phyloP scores from a whole-genome alignment of 2,797 vertebrate genomes.

The Phalloptychus januarius region DNA sequence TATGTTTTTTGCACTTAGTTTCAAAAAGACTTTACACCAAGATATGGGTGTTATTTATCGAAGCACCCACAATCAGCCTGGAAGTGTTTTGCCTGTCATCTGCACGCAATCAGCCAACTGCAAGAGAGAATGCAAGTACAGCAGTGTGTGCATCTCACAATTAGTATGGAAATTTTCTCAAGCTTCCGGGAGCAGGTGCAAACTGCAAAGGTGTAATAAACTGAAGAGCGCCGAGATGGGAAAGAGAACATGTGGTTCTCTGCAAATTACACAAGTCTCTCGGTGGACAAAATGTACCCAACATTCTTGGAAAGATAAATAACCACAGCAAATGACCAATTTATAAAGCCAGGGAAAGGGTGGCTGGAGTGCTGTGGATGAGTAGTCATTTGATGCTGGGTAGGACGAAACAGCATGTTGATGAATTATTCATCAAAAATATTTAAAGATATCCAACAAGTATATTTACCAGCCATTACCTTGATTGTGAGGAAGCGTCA shows the following conservation, averaged over 20 bases:
- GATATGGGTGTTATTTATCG: slow-evolving; percentile 41
- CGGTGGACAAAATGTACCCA: slow-evolving; percentile 1
- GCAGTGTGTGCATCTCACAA: slow-evolving; percentile 44
- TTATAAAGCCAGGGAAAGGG: slow-evolving; percentile 14
- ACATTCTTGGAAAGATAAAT: slow-evolving; percentile 32
- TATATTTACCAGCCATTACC: slow-evolving; percentile 13
- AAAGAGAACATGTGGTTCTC: slow-evolving; percentile 13
- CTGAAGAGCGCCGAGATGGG: slow-evolving; percentile 21
- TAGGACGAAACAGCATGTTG: slow-evolving; percentile 15
- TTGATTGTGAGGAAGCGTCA: background rate
- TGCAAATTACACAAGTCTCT: slow-evolving; percentile 23
- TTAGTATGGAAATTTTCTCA: slow-evolving; percentile 54
- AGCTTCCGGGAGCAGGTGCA: slow-evolving; percentile 51
- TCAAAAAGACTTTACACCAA: slow-evolving; percentile 27
- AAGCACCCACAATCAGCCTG: slow-evolving; percentile 31
- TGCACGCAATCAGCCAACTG: slow-evolving; percentile 61
- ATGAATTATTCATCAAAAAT: slow-evolving; percentile 29
- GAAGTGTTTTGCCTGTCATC: slow-evolving; percentile 50
- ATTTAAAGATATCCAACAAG: slow-evolving; percentile 20
- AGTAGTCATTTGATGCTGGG: slow-evolving; percentile 23
- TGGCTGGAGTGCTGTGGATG: slow-evolving; percentile 12
- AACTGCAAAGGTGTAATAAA: slow-evolving; percentile 59
- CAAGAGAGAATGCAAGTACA: slow-evolving; percentile 41
- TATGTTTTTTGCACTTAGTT: slow-evolving; percentile 33
- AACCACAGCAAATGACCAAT: slow-evolving; percentile 12